Evolutionary conservation across 1,140 invertebrate genomes (phyloP), one percentile per base, ranked within the genome.

Genomic region (Frieseomelitta varia): DNA sequence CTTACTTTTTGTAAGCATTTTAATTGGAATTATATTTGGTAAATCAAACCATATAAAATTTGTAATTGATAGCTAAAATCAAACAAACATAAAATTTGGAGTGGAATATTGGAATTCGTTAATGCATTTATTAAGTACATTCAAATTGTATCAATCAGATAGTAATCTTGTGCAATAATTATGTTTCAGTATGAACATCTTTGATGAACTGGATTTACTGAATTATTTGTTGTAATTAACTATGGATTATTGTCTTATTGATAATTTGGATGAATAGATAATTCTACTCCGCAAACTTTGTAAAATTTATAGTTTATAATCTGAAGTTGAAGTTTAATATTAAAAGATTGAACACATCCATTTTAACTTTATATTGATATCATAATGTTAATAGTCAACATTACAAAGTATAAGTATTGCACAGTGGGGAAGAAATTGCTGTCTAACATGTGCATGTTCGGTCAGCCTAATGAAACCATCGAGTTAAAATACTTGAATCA

Each of bases 1-100:
- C 84, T 88, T 88, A 88, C n/a, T 80, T 88, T 88, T 72, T 79
- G 78, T 79, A 88, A 88, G 84, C 68, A 68, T 81, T 88, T 79
- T 74, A 76, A 88, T 79, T 88, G 79, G 74, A 76, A 65, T 88
- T 88, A 63, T 85, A 88, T 88, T 85, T 69, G 55, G 53, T 87
- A 58, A 84, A 83, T 84, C 58, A 75, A 79, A 87, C 34, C 19
- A 27, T 47, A 39, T 84, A 27, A 69, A 79, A 79, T 84, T 51
- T 71, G 55, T 63, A 80, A 79, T 51, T 56, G 53, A 80, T 79
- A 73, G 78, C 78, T 63, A 80, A 74, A 84, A 84, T 84, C 83
- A 84, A 80, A 79, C 77, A 68, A 73, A 79, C 34, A 24, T 67
- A 55, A 71, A 84, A 84, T n/a, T 53, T 80, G 53, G 77, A 68